Conservation (phyloP, 2,797 vertebrate genomes). For the Diceros bicornis region DNA sequence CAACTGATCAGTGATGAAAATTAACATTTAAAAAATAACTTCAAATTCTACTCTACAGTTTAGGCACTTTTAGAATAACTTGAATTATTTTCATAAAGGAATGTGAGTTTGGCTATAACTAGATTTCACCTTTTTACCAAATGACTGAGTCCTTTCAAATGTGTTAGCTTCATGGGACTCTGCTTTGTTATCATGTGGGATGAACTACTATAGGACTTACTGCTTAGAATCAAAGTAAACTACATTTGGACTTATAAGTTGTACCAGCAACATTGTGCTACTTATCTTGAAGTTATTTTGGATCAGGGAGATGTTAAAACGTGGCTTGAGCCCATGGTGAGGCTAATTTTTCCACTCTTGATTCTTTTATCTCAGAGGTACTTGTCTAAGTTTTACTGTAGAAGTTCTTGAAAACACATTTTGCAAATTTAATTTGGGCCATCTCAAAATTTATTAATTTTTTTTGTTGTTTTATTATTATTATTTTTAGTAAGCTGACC, state of each 20-base stretch:
- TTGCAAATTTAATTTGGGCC: neutral
- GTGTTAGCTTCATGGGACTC: neutral
- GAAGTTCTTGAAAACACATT: neutral
- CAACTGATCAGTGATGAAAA: constrained; percentile 77
- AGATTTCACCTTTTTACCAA: constrained; percentile 76
- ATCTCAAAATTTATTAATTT: neutral
- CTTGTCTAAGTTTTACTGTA: neutral
- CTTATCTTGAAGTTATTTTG: neutral
- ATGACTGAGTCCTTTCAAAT: neutral
- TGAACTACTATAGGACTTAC: neutral
- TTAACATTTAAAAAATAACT: constrained; percentile 83
- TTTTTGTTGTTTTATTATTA: neutral
- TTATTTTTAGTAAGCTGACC: neutral
- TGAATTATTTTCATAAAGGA: constrained; percentile 77
- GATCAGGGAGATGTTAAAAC: neutral
- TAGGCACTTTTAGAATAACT: constrained; percentile 75
- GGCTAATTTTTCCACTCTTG: neutral
- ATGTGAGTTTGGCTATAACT: constrained; percentile 50
- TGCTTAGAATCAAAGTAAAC: constrained; percentile 17
- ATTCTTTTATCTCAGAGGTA: neutral
- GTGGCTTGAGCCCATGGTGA: neutral
- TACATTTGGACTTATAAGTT: constrained; percentile 12
- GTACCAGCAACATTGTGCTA: neutral
- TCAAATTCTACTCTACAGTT: constrained; percentile 76
- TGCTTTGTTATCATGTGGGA: constrained; percentile 8